Evolutionary conservation across 2,797 vertebrate genomes (phyloP).

Genomic region (Bovichtus variegatus): DNA sequence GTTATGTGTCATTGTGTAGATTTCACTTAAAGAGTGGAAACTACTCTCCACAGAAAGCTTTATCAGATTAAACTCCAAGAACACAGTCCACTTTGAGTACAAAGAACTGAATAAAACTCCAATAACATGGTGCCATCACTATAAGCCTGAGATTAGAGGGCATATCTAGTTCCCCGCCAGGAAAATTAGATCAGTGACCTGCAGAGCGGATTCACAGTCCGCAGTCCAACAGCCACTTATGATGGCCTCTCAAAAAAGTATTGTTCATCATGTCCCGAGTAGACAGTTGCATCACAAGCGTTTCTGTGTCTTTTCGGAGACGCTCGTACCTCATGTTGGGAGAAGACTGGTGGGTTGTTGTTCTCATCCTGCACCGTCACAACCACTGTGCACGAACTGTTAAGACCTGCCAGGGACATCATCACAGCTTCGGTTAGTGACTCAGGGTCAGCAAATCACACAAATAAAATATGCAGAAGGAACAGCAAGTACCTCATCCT

Average conservation of each 20-base stretch:
- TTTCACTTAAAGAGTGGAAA: constrained; percentile 55
- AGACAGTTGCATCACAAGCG: constrained; percentile 5
- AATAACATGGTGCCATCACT: constrained; percentile 62
- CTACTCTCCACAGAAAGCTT: constrained; percentile 45
- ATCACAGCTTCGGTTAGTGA: constrained; percentile 73
- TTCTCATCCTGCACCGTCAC: constrained; percentile 85
- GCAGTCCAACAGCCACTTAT: constrained; percentile 40
- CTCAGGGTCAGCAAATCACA: constrained; percentile 67
- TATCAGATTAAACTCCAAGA: constrained; percentile 65
- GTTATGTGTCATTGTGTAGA: constrained; percentile 10
- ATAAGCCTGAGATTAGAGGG: constrained; percentile 75
- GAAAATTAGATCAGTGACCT: constrained; percentile 77
- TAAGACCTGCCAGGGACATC: constrained; percentile 82
- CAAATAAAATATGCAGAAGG: constrained; percentile 57
- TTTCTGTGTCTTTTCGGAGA: constrained; percentile 15
- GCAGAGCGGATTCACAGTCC: constrained; percentile 54
- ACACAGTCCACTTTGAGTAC: constrained; percentile 69
- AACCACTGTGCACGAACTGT: constrained; percentile 85
- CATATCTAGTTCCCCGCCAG: constrained; percentile 69
- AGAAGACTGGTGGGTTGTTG: constrained; percentile 87
- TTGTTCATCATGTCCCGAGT: constrained; percentile 31
- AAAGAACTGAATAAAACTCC: constrained; percentile 70
- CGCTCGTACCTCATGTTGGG: constrained; percentile 84
- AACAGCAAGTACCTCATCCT: constrained; percentile 56
- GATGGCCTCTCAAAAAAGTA: constrained; percentile 26